Evolutionary conservation across 2,797 vertebrate species (phyloP).

Genomic region (Acropternis orthonyx): DNA sequence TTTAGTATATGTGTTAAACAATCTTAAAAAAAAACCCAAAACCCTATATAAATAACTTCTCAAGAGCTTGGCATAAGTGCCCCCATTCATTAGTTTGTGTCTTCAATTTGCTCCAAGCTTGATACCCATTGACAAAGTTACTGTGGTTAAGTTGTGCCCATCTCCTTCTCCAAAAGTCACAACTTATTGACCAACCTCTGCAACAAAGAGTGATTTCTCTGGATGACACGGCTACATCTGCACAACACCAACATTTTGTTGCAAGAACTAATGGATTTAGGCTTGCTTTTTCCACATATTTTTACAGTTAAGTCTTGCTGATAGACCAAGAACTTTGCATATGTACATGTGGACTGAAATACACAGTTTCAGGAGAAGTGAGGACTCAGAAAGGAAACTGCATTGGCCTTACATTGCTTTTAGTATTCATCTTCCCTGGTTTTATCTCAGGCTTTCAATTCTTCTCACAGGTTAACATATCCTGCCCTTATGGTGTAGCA

Average conservation of each 20-base stretch:
- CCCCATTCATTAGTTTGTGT: background rate
- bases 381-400: background rate
- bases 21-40: background rate
- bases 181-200: background rate
- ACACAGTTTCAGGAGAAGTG: background rate
- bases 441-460: background rate
- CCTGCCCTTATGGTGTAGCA: background rate
- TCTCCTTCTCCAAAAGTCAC: background rate
- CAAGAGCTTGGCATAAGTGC: background rate
- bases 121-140: background rate
- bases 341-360: fast-evolving
- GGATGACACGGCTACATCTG: background rate
- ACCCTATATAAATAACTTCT: background rate
- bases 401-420: background rate
- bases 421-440: background rate
- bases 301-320: background rate
- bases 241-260: background rate
- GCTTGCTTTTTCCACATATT: background rate
- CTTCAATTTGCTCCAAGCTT: background rate
- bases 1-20: background rate
- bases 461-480: background rate
- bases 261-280: background rate
- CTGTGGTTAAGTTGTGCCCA: background rate
- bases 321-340: background rate
- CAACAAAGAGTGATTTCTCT: fast-evolving